Percentiles rank a stretch among this genome's conserved stretches.
Evolutionary conservation across 1,140 invertebrate species (phyloP).

Genomic region (Cotesia typhae): DNA sequence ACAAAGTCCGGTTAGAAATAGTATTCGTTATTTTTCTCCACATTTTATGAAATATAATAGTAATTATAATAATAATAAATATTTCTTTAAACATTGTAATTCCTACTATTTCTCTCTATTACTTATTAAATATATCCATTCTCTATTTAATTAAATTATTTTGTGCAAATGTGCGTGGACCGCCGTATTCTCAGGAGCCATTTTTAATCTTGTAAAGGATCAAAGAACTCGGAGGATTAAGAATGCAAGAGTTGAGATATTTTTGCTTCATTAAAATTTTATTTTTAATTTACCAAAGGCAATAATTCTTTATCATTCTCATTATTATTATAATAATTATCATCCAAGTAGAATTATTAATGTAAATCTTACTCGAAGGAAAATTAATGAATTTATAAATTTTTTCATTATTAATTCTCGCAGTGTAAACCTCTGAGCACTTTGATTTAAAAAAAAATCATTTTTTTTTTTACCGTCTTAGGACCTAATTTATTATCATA

Average conservation of each 20-base stretch:
- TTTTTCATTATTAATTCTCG: neutral
- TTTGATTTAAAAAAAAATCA: conserved; percentile 6
- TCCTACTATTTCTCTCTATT: no score
- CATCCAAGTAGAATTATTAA: no score
- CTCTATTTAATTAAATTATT: conserved; percentile 20
- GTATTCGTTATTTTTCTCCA: conserved; percentile 23
- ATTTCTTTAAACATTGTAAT: neutral
- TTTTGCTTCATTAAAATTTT: conserved; percentile 11
- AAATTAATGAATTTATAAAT: conserved; percentile 2
- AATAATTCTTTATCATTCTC: neutral
- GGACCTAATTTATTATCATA: conserved; percentile 31
- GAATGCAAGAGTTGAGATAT: conserved; percentile 33
- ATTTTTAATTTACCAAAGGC: conserved; percentile 9
- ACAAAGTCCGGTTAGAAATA: conserved; percentile 15
- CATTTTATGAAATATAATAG: neutral
- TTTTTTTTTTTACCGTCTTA: conserved; percentile 31
- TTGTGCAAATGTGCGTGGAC: conserved; percentile 18
- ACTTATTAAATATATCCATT: neutral
- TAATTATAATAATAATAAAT: neutral
- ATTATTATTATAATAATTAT: neutral
- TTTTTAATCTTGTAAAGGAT: conserved; percentile 43
- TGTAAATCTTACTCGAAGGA: neutral
- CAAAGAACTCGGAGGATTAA: conserved; percentile 40
- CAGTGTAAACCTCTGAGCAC: neutral
- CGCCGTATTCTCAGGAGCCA: conserved; percentile 36